phyloP scores from a whole-genome alignment of 2,113 vertebrate genomes.

The Coryphaenoides rupestris region DNA sequence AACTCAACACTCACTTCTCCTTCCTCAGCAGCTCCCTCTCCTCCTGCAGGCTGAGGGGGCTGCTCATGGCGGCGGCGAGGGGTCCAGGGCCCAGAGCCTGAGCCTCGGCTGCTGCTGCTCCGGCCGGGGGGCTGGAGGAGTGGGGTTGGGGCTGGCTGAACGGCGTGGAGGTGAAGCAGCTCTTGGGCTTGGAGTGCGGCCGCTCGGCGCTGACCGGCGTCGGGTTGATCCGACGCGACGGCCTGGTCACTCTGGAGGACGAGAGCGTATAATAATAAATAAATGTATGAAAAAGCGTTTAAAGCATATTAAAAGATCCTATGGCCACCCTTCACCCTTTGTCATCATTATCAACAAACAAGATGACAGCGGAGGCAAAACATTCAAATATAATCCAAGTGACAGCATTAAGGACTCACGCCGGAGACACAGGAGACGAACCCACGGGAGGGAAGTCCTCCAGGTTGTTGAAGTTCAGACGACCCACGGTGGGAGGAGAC shows the following conservation, averaged over 20 bases:
- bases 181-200: conserved; percentile 89
- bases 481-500: conserved; percentile 61
- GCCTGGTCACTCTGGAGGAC: conserved; percentile 79
- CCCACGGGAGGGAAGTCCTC: conserved; percentile 96
- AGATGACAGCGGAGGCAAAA: no score
- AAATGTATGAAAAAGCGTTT: no score
- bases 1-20: conserved; percentile 77
- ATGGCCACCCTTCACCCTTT: no score
- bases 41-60: conserved; percentile 80
- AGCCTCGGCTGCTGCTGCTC: no score
- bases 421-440: conserved; percentile 64
- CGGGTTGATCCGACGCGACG: conserved; percentile 94
- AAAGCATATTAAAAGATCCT: no score
- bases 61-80: conserved; percentile 44
- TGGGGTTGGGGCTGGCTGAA: conserved; percentile 79
- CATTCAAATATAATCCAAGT: no score
- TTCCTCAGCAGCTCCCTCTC: conserved; percentile 92
- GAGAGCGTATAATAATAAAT: not conserved
- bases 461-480: conserved; percentile 89
- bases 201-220: conserved; percentile 90
- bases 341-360: no score
- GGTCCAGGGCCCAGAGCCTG: conserved; percentile 59
- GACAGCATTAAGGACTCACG: conserved; percentile 64
- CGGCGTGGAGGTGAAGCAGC: conserved; percentile 92
- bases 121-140: conserved; percentile 60